Evolutionary conservation across 2,888 invertebrate genomes (phyloP).

Genomic region (Oconnorella tubifera): DNA sequence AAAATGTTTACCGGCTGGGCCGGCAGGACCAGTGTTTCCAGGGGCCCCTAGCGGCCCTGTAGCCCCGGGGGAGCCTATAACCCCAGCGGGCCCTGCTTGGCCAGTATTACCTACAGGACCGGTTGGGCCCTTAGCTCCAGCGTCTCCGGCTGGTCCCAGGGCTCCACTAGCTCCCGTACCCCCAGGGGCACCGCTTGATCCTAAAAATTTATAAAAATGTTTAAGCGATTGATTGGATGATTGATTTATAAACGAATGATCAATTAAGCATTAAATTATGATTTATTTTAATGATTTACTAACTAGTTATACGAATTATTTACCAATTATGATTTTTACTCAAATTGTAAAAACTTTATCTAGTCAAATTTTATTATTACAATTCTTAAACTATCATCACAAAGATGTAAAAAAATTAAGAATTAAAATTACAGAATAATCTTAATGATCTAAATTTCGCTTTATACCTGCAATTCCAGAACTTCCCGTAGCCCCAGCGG

Average conservation of each 20-base stretch:
- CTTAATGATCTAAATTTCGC: not conserved
- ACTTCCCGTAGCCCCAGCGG: not conserved
- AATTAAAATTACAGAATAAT: slow-evolving; percentile 3
- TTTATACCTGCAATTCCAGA: slow-evolving; percentile 6
- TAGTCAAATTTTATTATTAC: slow-evolving; percentile 5
- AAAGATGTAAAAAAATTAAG: too few relatives aligned
- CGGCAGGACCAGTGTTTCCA: slow-evolving; percentile 22
- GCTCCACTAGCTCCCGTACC: slow-evolving; percentile 21
- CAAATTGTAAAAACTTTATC: too few relatives aligned
- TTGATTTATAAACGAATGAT: too few relatives aligned
- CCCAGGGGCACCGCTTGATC: slow-evolving; percentile 24
- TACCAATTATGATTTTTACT: too few relatives aligned
- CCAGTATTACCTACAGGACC: slow-evolving; percentile 16
- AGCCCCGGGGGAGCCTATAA: slow-evolving; percentile 16
- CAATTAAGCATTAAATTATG: too few relatives aligned
- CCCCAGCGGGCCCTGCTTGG: slow-evolving; percentile 16
- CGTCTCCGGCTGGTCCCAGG: slow-evolving; percentile 1
- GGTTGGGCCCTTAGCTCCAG: not conserved
- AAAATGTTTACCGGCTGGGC: slow-evolving; percentile 26
- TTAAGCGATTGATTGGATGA: slow-evolving; percentile 6
- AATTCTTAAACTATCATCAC: slow-evolving; percentile 10
- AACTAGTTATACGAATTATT: too few relatives aligned
- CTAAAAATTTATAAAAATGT: slow-evolving; percentile 21
- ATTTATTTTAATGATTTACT: too few relatives aligned
- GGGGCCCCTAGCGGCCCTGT: slow-evolving; percentile 18